Conservation (phyloP, 2,113 vertebrate species). For the Smithornis capensis region DNA sequence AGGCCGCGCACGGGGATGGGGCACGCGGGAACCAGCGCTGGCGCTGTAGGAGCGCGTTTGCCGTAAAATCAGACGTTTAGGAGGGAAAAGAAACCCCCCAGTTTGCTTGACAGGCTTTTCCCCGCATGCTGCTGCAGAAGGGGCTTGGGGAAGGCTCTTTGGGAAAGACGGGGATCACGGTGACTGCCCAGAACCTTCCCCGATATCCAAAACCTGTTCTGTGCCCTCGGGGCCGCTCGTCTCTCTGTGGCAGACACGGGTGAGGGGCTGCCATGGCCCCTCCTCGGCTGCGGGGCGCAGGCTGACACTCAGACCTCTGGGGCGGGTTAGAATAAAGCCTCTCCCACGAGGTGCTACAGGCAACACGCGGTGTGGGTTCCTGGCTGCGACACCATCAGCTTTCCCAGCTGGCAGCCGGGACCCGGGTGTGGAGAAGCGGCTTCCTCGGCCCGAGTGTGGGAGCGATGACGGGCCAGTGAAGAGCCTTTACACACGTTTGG, state of each 20-base stretch:
- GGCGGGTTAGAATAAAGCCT: background rate
- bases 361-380: fast-evolving
- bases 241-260: no score
- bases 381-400: fast-evolving
- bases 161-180: background rate
- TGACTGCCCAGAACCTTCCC: background rate
- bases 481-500: no score
- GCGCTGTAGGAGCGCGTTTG: background rate
- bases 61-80: background rate
- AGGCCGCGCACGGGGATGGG: background rate
- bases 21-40: background rate
- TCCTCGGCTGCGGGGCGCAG: background rate
- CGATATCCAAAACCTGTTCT: fast-evolving
- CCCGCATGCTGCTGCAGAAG: background rate
- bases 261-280: background rate
- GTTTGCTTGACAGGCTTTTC: background rate
- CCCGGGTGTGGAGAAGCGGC: fast-evolving
- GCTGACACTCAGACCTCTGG: background rate
- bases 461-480: background rate
- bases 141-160: fast-evolving
- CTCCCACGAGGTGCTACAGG: background rate
- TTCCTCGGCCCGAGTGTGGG: background rate
- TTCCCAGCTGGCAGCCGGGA: background rate
- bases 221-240: fast-evolving
- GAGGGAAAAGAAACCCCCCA: fast-evolving